Evolutionary conservation across 2,797 vertebrate genomes (phyloP).

Genomic region (Onychomys leucogaster): DNA sequence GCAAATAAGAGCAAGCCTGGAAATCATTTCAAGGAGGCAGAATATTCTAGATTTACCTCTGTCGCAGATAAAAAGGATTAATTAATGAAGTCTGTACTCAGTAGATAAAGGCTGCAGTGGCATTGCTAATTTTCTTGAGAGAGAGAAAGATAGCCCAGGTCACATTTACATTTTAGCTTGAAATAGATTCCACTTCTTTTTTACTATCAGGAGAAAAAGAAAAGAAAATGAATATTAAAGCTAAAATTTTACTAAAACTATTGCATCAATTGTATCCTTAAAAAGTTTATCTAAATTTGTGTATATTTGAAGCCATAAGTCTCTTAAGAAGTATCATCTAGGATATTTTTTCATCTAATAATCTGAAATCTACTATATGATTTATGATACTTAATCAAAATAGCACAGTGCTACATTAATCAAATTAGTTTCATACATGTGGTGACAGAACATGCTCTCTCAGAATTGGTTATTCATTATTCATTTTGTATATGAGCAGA

Average conservation of each 20-base stretch:
- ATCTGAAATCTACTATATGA: constrained; percentile 55
- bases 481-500: constrained; percentile 58
- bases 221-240: constrained; percentile 34
- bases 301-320: constrained; percentile 20
- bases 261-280: neutral
- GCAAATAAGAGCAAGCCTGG: constrained; percentile 72
- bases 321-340: neutral
- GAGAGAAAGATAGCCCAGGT: constrained; percentile 68
- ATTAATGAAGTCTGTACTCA: constrained; percentile 80
- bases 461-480: constrained; percentile 62
- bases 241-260: constrained; percentile 44
- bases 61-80: constrained; percentile 84
- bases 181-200: constrained; percentile 74
- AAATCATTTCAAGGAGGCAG: constrained; percentile 78
- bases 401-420: neutral
- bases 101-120: constrained; percentile 79
- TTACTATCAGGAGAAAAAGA: constrained; percentile 59
- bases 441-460: neutral
- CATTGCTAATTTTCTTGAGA: constrained; percentile 82
- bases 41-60: constrained; percentile 83
- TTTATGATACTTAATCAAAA: constrained; percentile 62
- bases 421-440: constrained; percentile 41
- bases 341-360: constrained; percentile 24
- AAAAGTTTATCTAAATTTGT: neutral
- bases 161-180: constrained; percentile 74